Percentiles rank a stretch among this genome's conserved stretches.
phyloP scores from a whole-genome alignment of 2,888 invertebrate species.

The Dolichopus griseipennis region DNA sequence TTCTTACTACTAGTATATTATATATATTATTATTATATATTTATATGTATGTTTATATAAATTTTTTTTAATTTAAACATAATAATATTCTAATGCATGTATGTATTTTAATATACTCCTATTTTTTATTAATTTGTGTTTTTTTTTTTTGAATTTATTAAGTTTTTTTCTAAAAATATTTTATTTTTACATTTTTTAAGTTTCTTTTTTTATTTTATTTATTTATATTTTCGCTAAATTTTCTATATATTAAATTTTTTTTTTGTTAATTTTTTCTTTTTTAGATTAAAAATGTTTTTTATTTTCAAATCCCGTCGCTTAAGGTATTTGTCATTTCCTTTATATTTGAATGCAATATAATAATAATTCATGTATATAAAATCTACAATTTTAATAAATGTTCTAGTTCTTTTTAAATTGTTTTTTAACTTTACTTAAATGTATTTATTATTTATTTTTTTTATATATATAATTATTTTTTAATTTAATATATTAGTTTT shows the following conservation, averaged over 20 bases:
- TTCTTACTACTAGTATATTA: background rate
- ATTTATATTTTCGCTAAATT: background rate
- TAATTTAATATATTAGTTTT: too few species aligned
- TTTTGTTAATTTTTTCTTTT: background rate
- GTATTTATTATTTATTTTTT: too few species aligned
- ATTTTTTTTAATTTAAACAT: background rate
- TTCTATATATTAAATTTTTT: background rate
- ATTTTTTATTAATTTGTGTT: background rate
- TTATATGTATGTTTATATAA: background rate
- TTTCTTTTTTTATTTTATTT: background rate
- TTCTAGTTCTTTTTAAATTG: too few species aligned
- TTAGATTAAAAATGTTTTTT: background rate
- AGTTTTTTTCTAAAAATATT: background rate
- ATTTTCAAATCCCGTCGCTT: slow-evolving; percentile 7
- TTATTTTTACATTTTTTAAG: background rate
- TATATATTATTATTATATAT: background rate
- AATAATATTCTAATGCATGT: background rate
- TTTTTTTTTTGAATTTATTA: background rate
- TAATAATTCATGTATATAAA: background rate
- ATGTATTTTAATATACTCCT: background rate
- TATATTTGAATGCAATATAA: background rate
- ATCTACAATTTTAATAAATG: background rate
- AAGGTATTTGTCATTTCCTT: slow-evolving; percentile 8
- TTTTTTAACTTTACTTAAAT: too few species aligned
- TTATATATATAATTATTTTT: too few species aligned